phyloP scores from a whole-genome alignment of 2,888 invertebrate genomes.

The Gastracanthus pulcherrimus region DNA sequence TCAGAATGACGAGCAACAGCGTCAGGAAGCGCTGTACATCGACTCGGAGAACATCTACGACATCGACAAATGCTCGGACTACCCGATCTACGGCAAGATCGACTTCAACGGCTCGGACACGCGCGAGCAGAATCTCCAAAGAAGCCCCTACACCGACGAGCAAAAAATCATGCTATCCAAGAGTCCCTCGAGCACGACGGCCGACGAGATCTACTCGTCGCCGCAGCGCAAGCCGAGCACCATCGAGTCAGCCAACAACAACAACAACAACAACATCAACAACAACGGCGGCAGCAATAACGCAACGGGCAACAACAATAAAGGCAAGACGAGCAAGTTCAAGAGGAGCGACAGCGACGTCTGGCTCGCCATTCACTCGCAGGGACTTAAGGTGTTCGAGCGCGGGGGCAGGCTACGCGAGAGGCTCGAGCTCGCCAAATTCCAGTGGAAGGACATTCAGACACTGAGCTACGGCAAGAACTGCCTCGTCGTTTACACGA shows the following conservation, averaged over 20 bases:
- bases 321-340: constrained; percentile 63
- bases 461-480: constrained; percentile 88
- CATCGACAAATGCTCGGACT: constrained; percentile 61
- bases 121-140: constrained; percentile 65
- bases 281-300: constrained; percentile 63
- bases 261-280: constrained; percentile 60
- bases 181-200: constrained; percentile 26
- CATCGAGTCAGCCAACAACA: constrained; percentile 47
- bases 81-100: constrained; percentile 64
- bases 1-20: constrained; percentile 31
- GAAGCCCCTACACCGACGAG: constrained; percentile 63
- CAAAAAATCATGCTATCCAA: constrained; percentile 57
- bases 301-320: constrained; percentile 63
- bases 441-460: constrained; percentile 87
- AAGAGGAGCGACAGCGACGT: constrained; percentile 74
- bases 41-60: constrained; percentile 67
- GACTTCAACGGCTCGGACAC: constrained; percentile 62
- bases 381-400: constrained; percentile 76
- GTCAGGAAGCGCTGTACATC: constrained; percentile 50
- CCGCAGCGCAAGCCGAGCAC: constrained; percentile 51
- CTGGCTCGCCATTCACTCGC: constrained; percentile 76
- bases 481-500: constrained; percentile 81
- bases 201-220: constrained; percentile 61
- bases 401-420: constrained; percentile 73
- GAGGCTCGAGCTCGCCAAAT: constrained; percentile 73